A percentile compares a stretch with the other conserved stretches of the same genome.
Evolutionary conservation across 2,888 invertebrate species (phyloP).

Genomic region (Orthonychiurus folsomi): DNA sequence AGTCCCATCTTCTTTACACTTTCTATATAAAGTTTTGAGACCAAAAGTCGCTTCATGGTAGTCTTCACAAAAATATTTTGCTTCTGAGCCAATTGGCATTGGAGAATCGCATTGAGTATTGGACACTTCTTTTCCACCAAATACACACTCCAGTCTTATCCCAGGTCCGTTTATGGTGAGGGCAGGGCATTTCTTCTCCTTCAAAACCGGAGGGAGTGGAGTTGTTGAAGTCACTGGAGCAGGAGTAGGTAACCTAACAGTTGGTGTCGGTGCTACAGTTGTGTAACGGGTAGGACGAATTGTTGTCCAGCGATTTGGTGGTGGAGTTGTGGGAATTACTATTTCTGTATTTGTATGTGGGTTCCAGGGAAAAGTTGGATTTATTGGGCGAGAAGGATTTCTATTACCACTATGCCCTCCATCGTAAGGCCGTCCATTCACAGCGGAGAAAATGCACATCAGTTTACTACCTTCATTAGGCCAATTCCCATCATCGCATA

Average conservation of each 20-base stretch:
- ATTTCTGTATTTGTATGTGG: not conserved
- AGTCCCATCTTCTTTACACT: constrained; percentile 32
- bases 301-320: not conserved
- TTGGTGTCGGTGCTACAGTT: not conserved
- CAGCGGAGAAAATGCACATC: not conserved
- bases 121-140: not conserved
- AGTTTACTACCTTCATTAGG: not conserved
- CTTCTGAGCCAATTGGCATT: constrained; percentile 25
- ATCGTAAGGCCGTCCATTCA: not conserved
- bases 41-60: constrained; percentile 30
- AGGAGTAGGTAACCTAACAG: not conserved
- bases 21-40: constrained; percentile 23
- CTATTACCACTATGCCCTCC: not conserved
- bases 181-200: constrained; percentile 3
- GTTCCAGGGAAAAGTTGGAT: too few species aligned
- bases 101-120: constrained; percentile 7
- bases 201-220: not conserved
- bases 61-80: constrained; percentile 29
- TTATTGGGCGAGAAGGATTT: too few species aligned
- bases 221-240: not conserved
- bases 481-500: constrained; percentile 8
- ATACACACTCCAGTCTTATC: not conserved
- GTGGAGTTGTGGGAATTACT: not conserved
- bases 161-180: not conserved
- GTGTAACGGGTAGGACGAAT: not conserved